Evolutionary conservation across 2,113 vertebrate genomes (phyloP).

Genomic region (Antennarius striatus): DNA sequence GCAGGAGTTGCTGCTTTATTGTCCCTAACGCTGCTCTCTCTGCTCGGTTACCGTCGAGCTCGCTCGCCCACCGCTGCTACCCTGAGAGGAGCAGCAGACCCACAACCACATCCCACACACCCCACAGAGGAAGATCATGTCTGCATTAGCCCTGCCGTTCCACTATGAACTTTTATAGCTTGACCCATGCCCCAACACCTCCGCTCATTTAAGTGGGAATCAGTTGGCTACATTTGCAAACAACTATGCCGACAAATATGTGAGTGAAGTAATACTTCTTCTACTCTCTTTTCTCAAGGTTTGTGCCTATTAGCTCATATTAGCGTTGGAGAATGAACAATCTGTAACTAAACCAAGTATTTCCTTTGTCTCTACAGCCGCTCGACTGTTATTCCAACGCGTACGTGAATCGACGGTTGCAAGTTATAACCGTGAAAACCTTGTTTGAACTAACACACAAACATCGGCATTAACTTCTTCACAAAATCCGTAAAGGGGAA

Average conservation of each 20-base stretch:
- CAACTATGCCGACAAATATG: too few relatives aligned
- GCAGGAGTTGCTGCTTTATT: too few relatives aligned
- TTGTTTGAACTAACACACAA: constrained; percentile 57
- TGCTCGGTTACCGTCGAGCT: too few relatives aligned
- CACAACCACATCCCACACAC: too few relatives aligned
- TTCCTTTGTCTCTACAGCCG: constrained; percentile 22
- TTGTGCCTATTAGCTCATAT: constrained; percentile 10
- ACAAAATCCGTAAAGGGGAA: constrained; percentile 62
- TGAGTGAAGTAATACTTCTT: neutral
- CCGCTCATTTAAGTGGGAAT: too few relatives aligned
- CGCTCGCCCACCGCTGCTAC: too few relatives aligned
- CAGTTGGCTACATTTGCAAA: too few relatives aligned
- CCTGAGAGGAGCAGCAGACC: too few relatives aligned
- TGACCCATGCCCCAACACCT: neutral
- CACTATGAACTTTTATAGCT: neutral
- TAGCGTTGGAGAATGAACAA: constrained; percentile 13
- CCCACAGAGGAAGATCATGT: too few relatives aligned
- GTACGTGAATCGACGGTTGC: constrained; percentile 35
- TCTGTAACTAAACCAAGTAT: neutral
- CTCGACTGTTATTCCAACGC: constrained; percentile 22
- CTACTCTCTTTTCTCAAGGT: constrained; percentile 2
- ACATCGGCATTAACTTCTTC: constrained; percentile 53
- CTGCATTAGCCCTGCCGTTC: neutral
- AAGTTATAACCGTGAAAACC: constrained; percentile 67
- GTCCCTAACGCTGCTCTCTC: too few relatives aligned